Evolutionary conservation across 2,888 invertebrate genomes (phyloP).

Genomic region (Dynastes tityus): DNA sequence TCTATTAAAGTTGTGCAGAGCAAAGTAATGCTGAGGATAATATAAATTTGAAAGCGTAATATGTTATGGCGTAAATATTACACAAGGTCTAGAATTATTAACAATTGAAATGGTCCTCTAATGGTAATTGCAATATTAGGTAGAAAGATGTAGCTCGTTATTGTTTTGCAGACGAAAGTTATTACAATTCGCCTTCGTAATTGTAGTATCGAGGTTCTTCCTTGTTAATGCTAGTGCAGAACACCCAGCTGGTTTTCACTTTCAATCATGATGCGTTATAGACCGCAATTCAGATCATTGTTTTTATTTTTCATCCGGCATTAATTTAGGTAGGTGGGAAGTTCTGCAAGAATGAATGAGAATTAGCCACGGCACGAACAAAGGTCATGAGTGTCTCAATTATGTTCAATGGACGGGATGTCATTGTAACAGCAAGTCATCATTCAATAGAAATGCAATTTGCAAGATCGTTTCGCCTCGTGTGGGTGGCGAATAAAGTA

Average conservation of each 20-base stretch:
- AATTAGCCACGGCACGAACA: slow-evolving; percentile 29
- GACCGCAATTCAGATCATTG: slow-evolving; percentile 37
- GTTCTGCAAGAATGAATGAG: slow-evolving; percentile 21
- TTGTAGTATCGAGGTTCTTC: background rate
- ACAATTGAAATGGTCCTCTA: background rate
- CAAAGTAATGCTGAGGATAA: too few relatives aligned
- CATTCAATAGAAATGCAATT: slow-evolving; percentile 36
- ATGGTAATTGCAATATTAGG: background rate
- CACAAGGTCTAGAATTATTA: too few relatives aligned
- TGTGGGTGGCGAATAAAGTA: slow-evolving; percentile 25
- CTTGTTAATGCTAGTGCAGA: background rate
- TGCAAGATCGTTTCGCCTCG: slow-evolving; percentile 34
- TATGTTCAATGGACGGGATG: slow-evolving; percentile 34
- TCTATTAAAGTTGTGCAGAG: too few relatives aligned
- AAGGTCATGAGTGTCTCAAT: slow-evolving; percentile 42
- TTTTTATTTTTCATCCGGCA: slow-evolving; percentile 25
- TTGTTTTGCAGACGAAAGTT: background rate
- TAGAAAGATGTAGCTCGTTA: background rate
- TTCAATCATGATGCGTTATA: slow-evolving; percentile 5
- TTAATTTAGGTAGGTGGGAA: slow-evolving; percentile 39
- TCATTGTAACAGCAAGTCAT: slow-evolving; percentile 35
- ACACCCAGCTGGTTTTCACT: slow-evolving; percentile 10
- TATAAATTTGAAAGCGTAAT: too few relatives aligned
- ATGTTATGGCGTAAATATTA: too few relatives aligned
- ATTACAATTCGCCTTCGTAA: background rate